Evolutionary conservation across 2,888 invertebrate genomes (phyloP), one percentile per base, ranked within the genome.

Genomic region (Priocnemis perturbator): DNA sequence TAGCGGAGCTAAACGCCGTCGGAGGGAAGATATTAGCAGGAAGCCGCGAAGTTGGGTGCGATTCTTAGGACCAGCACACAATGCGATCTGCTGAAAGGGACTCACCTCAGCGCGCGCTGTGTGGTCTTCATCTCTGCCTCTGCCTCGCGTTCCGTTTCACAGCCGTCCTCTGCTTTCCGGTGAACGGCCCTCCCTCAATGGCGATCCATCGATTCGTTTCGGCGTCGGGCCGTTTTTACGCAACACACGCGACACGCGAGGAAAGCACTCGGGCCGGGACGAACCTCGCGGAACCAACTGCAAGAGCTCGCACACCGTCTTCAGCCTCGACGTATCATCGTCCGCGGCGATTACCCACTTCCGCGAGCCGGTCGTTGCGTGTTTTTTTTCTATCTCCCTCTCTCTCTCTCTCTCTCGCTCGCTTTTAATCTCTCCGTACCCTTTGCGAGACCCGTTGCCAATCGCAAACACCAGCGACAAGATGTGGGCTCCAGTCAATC

Each of bases 21-120:
- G 26, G 26, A 5, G 26, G 26, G 3, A 26, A n/a, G n/a, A 26
- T 26, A 26, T 26, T 5, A 5, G 26, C 5, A 26, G 26, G 26
- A 26, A 26, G 3, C 26, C 26, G 26, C 26, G 26, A 3, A 26
- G 26, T 2, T 3, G 26, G 26, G 5, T 5, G 26, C 26, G 37
- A 3, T 37, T 37, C 37, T 9, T 37, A 7, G 37, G 37, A 37
- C 14, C 4, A 3, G 37, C 7, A 1, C 1, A 3, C 1, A 37
- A 37, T 11, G 37, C 37, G 4, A 11, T 11, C 4, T n/a, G 7
- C 14, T 3, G 4, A 11, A 11, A 37, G 4, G 7, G 48, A 65
- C 74, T 81, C 52, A 82, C 82, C 82, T 82, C 15, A 74, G 53
- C 52, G 82, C 79, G 45, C 82, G 78, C 48, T 82, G 82, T 61